These are phyloP conservation scores for Amorpha juglandis DNA, from an alignment of 2,888 invertebrate species.

Conservation along the genomic window DNA sequence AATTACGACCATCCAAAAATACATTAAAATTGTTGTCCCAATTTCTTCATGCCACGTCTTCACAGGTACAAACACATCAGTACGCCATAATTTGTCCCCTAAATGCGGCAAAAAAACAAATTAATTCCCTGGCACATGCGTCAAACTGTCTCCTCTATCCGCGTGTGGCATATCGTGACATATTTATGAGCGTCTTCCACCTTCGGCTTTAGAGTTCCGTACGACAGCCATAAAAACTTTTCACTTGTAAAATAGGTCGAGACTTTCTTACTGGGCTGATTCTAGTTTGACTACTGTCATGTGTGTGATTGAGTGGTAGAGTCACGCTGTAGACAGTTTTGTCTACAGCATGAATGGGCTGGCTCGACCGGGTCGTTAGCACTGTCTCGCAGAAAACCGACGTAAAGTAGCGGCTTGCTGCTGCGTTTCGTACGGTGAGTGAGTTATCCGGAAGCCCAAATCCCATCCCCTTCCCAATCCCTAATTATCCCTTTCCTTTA, in stretches of 20 bases:
- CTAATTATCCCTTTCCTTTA: too few species aligned
- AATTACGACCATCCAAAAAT: not conserved
- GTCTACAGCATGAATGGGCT: too few species aligned
- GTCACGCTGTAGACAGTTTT: too few species aligned
- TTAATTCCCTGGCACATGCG: conserved; percentile 64
- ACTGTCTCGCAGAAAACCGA: too few species aligned
- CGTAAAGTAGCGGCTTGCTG: too few species aligned
- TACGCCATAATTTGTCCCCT: conserved; percentile 16
- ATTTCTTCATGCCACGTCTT: not conserved
- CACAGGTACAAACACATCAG: conserved; percentile 17
- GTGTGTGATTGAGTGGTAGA: too few species aligned
- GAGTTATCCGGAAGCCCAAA: too few species aligned
- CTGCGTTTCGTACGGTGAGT: too few species aligned
- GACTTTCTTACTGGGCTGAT: not conserved
- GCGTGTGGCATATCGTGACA: conserved; percentile 43
- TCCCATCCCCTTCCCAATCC: too few species aligned
- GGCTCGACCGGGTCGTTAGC: too few species aligned
- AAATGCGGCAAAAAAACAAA: conserved; percentile 45
- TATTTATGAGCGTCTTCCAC: conserved; percentile 29
- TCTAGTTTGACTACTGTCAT: too few species aligned
- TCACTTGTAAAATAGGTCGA: not conserved
- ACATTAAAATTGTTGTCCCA: not conserved
- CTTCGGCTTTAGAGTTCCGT: conserved; percentile 49
- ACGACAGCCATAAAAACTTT: not conserved
- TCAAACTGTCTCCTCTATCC: conserved; percentile 55